phyloP scores from a whole-genome alignment of 2,113 vertebrate genomes.

The Carettochelys insculpta region DNA sequence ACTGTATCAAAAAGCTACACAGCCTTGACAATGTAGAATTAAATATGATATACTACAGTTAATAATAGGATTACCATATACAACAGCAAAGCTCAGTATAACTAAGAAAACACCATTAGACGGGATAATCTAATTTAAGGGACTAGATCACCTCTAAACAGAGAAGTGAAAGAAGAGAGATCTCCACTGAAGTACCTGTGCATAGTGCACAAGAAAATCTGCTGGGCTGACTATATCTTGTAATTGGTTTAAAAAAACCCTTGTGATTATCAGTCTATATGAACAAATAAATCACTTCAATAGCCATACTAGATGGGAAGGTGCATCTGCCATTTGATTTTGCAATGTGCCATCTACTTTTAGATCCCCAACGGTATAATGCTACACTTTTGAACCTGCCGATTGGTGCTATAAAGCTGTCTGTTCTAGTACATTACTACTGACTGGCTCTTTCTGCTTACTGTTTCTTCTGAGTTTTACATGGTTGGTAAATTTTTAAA shows the following conservation, averaged over 20 bases:
- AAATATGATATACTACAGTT: constrained; percentile 34
- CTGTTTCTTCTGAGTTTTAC: constrained; percentile 43
- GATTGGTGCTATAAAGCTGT: constrained; percentile 38
- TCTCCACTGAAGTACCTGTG: not conserved
- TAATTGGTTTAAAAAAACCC: no score
- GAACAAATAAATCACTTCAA: not conserved
- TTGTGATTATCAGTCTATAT: not conserved
- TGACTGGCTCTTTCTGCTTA: constrained; percentile 57
- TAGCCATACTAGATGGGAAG: not conserved
- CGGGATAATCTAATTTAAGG: not conserved
- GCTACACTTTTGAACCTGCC: constrained; percentile 15
- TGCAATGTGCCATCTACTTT: not conserved
- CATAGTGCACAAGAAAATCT: not conserved
- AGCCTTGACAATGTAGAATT: constrained; percentile 43
- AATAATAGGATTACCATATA: not conserved
- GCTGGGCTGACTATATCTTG: no score
- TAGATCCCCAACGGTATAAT: not conserved
- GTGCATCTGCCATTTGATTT: not conserved
- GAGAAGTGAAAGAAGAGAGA: not conserved
- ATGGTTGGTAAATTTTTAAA: constrained; percentile 68
- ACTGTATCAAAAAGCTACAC: not conserved
- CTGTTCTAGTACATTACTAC: not conserved
- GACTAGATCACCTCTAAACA: not conserved
- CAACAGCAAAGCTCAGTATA: not conserved
- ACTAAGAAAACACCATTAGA: constrained; percentile 1